Base-by-base conservation (phyloP, 1,140 invertebrate genomes). In the Aplysia californica region DNA sequence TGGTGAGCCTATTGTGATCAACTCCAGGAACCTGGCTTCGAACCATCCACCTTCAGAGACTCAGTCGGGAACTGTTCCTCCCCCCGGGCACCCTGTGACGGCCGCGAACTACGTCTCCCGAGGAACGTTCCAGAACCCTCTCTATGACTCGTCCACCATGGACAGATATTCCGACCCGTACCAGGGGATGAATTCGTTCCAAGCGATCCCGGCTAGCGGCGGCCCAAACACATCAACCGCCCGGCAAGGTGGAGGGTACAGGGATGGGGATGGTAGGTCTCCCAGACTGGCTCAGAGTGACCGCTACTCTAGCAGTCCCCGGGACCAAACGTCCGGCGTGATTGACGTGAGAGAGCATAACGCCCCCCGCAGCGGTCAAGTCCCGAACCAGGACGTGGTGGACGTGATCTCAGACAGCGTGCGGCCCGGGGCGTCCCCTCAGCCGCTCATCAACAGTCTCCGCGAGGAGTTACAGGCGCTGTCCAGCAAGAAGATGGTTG, bases 1-100 rank as follows among this genome's bases (percentile, higher is more conserved):
- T 21, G 68, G 6, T n/a, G 56, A 76, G 33, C 79, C 79, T 18
- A 76, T 78, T 26, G 59, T 80, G 44, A 73, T 80, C 64, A 75
- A 65, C 35, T 75, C 79, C 21, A 70, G 36, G 3, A 56, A 78
- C 55, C 36, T 67, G 2, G 58, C 50, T 21, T n/a, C 1, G 0
- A 58, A 2, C n/a, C 2, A 44, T 20, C 39, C 1, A 26, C 55
- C 56, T 10, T 23, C 35, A 31, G n/a, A 20, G 26, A 59, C 1
- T 23, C 64, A 68, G 1, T 23, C 6, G 33, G 36, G 2, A 20
- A 68, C 50, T n/a, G 35, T 31, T 29, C 2, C 15, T 20, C 2
- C 10, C n/a, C n/a, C 21, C 5, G 2, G 55, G 2, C n/a, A 23
- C n/a, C 59, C 44, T 15, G 21, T 2, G 36, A 39, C 35, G 31